Evolutionary conservation across 1,140 invertebrate species (phyloP).

Genomic region (Periplaneta americana): DNA sequence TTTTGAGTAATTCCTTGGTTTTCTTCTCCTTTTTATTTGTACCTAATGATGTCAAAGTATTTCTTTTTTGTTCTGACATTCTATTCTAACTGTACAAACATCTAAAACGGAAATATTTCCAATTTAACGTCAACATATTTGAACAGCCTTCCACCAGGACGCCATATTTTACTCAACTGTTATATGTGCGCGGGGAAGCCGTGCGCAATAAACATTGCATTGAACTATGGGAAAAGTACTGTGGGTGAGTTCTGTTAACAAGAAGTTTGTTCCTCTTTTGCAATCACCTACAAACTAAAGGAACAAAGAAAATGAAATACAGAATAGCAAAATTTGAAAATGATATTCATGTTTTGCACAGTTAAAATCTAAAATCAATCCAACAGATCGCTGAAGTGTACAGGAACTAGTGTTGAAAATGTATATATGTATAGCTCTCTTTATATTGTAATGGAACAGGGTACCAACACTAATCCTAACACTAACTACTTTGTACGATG

Average conservation of each 20-base stretch:
- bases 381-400: too few species aligned
- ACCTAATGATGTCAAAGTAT: conserved; percentile 39
- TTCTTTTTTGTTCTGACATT: conserved; percentile 51
- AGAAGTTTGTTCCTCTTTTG: too few species aligned
- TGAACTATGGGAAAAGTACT: conserved; percentile 6
- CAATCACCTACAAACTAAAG: too few species aligned
- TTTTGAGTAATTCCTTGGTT: conserved; percentile 41
- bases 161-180: conserved; percentile 19
- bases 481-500: too few species aligned
- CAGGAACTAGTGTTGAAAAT: too few species aligned
- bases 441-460: too few species aligned
- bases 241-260: not conserved
- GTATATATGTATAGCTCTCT: too few species aligned
- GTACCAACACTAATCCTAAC: too few species aligned
- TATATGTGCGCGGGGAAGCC: conserved; percentile 6
- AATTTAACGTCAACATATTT: conserved; percentile 20
- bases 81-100: conserved; percentile 17
- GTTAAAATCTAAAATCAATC: too few species aligned
- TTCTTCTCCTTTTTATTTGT: conserved; percentile 35
- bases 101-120: conserved; percentile 15
- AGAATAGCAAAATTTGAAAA: too few species aligned
- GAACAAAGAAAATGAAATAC: too few species aligned
- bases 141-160: conserved; percentile 8
- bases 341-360: too few species aligned
- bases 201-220: conserved; percentile 16